Evolutionary conservation across 1,140 invertebrate species (phyloP).

Genomic region (Aphaenogaster ashmeadi): DNA sequence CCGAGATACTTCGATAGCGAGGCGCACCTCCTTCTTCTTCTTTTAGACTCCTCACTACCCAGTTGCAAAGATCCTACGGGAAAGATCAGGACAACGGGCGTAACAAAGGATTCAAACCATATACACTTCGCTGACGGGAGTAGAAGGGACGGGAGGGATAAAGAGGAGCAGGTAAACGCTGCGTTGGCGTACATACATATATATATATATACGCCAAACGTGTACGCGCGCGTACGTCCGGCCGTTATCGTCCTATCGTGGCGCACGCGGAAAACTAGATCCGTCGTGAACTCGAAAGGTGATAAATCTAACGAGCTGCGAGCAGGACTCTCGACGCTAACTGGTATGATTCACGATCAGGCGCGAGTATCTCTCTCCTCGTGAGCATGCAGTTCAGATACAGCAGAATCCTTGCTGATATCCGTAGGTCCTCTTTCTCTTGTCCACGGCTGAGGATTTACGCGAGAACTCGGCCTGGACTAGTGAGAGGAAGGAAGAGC

Average conservation of each 20-base stretch:
- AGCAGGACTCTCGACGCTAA: slow-evolving; percentile 67
- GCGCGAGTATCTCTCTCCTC: slow-evolving; percentile 58
- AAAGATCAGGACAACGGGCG: slow-evolving; percentile 78
- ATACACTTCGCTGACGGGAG: slow-evolving; percentile 50
- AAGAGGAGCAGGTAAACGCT: slow-evolving; percentile 62
- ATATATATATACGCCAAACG: slow-evolving; percentile 27
- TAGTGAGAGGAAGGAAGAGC: slow-evolving; percentile 1
- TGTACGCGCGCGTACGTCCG: slow-evolving; percentile 25
- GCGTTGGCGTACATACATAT: slow-evolving; percentile 15
- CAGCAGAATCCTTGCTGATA: slow-evolving; percentile 58
- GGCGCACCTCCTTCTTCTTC: slow-evolving; percentile 65
- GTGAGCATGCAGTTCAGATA: slow-evolving; percentile 55
- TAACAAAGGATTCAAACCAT: slow-evolving; percentile 81
- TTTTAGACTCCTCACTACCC: slow-evolving; percentile 59
- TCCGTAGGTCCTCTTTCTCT: slow-evolving; percentile 21
- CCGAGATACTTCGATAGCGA: slow-evolving; percentile 79
- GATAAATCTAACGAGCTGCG: slow-evolving; percentile 81
- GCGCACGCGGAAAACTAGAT: slow-evolving; percentile 78
- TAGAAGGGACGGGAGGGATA: neutral
- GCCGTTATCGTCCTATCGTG: slow-evolving; percentile 67
- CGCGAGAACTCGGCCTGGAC: slow-evolving; percentile 48
- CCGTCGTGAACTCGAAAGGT: slow-evolving; percentile 72
- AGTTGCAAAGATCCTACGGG: slow-evolving; percentile 74
- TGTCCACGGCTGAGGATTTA: slow-evolving; percentile 46
- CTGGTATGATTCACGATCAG: slow-evolving; percentile 82